phyloP scores from a whole-genome alignment of 2,888 invertebrate species.

The Tetramorium bicarinatum region DNA sequence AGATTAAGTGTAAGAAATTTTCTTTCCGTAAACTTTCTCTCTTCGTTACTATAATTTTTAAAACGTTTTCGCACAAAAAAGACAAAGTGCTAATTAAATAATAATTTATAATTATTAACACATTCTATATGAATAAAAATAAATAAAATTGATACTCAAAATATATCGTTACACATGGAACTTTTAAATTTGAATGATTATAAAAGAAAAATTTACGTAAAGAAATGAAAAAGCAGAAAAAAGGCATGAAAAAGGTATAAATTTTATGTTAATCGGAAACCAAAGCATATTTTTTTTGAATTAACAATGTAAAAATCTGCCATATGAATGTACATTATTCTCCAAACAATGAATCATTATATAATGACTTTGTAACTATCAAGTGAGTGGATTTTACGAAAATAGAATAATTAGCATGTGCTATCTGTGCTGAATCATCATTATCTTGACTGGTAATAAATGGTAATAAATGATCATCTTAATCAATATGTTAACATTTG shows the following conservation, averaged over 20 bases:
- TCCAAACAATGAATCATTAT: not conserved
- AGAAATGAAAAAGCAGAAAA: not conserved
- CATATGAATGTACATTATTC: not conserved
- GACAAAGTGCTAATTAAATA: not conserved
- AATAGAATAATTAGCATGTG: not conserved
- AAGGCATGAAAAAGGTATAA: not conserved
- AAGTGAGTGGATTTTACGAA: not conserved
- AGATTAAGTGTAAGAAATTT: not conserved
- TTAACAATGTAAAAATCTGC: not conserved
- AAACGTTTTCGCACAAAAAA: not conserved
- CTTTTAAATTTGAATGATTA: not conserved
- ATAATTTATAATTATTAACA: not conserved
- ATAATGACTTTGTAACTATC: not conserved
- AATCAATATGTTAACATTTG: not conserved
- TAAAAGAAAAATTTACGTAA: not conserved
- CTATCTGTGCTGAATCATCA: not conserved
- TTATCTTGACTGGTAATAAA: not conserved
- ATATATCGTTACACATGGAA: not conserved
- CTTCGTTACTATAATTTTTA: too few relatives aligned
- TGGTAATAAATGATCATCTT: not conserved
- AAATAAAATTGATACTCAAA: not conserved
- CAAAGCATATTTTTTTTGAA: not conserved
- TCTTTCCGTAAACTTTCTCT: conserved; percentile 21
- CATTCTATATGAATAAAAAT: not conserved
- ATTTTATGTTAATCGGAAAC: not conserved